A percentile compares a stretch with the other conserved stretches of the same genome.
Evolutionary conservation across 1,140 invertebrate species (phyloP).

Genomic region (Hylyphantes graminicola): DNA sequence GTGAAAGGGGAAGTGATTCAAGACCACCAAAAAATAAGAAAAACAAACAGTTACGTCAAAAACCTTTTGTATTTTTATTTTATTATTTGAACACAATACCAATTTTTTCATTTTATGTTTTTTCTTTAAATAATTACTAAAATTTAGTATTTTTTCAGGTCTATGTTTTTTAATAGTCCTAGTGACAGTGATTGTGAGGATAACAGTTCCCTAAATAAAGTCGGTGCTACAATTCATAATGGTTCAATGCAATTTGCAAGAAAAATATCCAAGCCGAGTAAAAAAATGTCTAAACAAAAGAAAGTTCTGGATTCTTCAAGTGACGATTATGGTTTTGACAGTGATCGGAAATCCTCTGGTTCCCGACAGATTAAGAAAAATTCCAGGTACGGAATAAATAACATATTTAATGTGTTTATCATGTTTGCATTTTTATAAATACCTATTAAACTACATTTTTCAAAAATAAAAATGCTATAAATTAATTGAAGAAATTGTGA

Average conservation of each 20-base stretch:
- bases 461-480: too few species aligned
- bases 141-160: constrained; percentile 32
- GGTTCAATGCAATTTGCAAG: constrained; percentile 36
- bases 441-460: too few species aligned
- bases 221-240: constrained; percentile 31
- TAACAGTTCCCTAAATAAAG: constrained; percentile 24
- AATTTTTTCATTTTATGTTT: too few species aligned
- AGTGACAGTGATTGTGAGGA: constrained; percentile 65
- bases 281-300: constrained; percentile 11
- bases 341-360: constrained; percentile 65
- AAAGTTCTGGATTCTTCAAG: constrained; percentile 32
- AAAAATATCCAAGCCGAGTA: constrained; percentile 11
- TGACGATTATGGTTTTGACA: constrained; percentile 69
- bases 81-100: too few species aligned
- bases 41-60: constrained; percentile 58
- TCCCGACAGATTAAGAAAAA: constrained; percentile 38
- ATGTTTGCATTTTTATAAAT: too few species aligned
- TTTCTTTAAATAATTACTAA: too few species aligned
- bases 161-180: constrained; percentile 69
- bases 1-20: constrained; percentile 37
- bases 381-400: constrained; percentile 13
- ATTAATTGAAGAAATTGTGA: too few species aligned
- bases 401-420: too few species aligned
- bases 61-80: not conserved
- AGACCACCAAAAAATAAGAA: constrained; percentile 14